Percentiles rank a stretch among this genome's conserved stretches.
Evolutionary conservation across 37 sponge, comb jelly and placozoan genomes (phyloP).

Genomic region (Dysidea cf. avara): DNA sequence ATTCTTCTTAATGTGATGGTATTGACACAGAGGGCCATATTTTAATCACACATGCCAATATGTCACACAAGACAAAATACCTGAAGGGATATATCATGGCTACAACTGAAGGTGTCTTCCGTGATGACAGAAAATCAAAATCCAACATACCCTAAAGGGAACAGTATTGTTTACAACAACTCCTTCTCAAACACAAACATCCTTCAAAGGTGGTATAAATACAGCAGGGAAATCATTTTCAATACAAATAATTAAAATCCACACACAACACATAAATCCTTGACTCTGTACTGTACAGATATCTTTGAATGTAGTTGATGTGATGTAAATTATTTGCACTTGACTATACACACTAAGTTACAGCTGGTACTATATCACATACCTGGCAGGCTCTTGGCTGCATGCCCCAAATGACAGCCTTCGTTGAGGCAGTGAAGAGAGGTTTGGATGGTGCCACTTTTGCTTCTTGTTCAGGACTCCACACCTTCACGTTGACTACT

Average conservation of each 20-base stretch:
- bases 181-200: background rate
- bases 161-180: background rate
- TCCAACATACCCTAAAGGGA: constrained; percentile 89
- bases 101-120: constrained; percentile 88
- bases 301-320: too few species aligned
- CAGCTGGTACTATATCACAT: background rate
- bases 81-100: constrained; percentile 97
- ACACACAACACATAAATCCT: too few species aligned
- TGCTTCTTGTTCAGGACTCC: constrained; percentile 52
- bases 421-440: constrained; percentile 69
- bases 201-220: too few species aligned
- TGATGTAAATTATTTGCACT: too few species aligned
- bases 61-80: too few species aligned
- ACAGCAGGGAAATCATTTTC: too few species aligned
- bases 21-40: too few species aligned
- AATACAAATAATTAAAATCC: too few species aligned
- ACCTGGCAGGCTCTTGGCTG: constrained; percentile 92
- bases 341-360: too few species aligned
- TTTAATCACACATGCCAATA: too few species aligned
- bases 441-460: constrained; percentile 2
- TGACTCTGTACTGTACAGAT: too few species aligned
- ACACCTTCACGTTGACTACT: constrained; percentile 33
- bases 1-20: too few species aligned
- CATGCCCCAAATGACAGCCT: constrained; percentile 91
- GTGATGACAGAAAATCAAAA: constrained; percentile 83